Base-by-base conservation (phyloP, 2,797 vertebrate species). In the Oryzias dopingdopingensis region DNA sequence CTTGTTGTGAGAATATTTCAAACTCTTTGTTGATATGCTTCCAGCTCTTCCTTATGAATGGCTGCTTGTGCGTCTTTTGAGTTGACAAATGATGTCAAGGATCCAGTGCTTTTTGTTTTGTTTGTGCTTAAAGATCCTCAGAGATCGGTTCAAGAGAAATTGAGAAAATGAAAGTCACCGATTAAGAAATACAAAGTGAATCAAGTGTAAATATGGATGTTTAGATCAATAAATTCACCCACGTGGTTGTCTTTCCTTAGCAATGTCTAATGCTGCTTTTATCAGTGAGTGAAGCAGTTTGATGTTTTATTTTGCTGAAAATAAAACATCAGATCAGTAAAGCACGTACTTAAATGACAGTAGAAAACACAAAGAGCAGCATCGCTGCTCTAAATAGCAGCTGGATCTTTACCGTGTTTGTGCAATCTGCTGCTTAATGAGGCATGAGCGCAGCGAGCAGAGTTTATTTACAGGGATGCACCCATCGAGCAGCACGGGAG, bases 361-460 rank as follows among this genome's bases (percentile, higher is more conserved):
- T n/a, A 43, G 2, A 49, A 46, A 42, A 12, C 32, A 13, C 5
- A 32, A 44, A 29, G 37, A 51, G 29, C 16, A 47, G 37, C 37
- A 45, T 49, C 43, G 70, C 29, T 23, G 46, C 26, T 59, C 46
- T 56, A 46, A 72, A 65, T 56, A 60, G 67, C 67, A 70, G 55
- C 29, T n/a, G 29, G 20, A 70, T 64, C 52, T 71, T 59, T 24
- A 32, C 60, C 52, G 64, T 63, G 66, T 73, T 53, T 67, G 65
- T 59, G 59, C 62, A 44, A 69, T 86, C 72, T 76, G 63, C 74
- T 73, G 63, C 73, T 79, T 67, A 78, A 84, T 84, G 75, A 84
- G 82, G 83, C 10, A 81, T 66, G 56, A 60, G 16, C 52, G 55
- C 54, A 60, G 59, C 58, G 61, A 61, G 79, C 75, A 68, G 51